A percentile compares a stretch with the other conserved stretches of the same genome.
These are phyloP conservation scores for Strigamia crassipes DNA, from an alignment of 2,888 invertebrate genomes.

Conservation along the genomic window DNA sequence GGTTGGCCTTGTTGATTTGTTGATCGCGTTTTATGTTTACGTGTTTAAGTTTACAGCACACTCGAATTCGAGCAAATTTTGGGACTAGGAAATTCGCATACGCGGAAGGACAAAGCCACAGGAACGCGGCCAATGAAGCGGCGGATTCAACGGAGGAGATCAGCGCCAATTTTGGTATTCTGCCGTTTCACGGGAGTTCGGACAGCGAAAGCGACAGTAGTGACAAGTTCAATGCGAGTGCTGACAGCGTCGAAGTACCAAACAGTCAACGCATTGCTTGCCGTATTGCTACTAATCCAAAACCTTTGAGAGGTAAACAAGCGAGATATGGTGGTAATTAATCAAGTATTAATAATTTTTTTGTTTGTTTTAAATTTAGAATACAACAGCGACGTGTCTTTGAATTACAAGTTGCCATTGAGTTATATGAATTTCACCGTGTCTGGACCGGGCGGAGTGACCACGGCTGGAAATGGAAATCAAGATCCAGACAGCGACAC, in stretches of 20 bases:
- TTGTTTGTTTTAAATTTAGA: constrained; percentile 53
- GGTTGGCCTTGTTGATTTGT: constrained; percentile 50
- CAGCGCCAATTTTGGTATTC: constrained; percentile 56
- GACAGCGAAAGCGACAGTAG: constrained; percentile 57
- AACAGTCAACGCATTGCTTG: constrained; percentile 55
- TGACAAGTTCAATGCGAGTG: constrained; percentile 52
- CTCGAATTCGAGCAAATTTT: constrained; percentile 58
- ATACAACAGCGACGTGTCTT: constrained; percentile 55
- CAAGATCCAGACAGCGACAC: constrained; percentile 57
- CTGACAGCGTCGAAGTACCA: constrained; percentile 50
- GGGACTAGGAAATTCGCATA: constrained; percentile 58
- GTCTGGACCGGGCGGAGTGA: constrained; percentile 55
- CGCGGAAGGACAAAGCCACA: constrained; percentile 57
- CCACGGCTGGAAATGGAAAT: constrained; percentile 52
- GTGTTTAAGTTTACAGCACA: constrained; percentile 4
- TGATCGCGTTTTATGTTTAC: background rate
- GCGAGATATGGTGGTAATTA: background rate
- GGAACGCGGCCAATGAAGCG: constrained; percentile 57
- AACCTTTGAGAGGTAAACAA: constrained; percentile 55
- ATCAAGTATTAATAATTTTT: background rate
- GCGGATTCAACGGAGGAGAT: constrained; percentile 57
- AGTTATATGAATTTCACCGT: constrained; percentile 56
- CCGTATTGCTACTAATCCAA: constrained; percentile 54
- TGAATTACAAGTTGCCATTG: constrained; percentile 55
- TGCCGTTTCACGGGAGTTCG: constrained; percentile 57